phyloP scores from a whole-genome alignment of 2,113 vertebrate species.

The Glaucidium brasilianum region DNA sequence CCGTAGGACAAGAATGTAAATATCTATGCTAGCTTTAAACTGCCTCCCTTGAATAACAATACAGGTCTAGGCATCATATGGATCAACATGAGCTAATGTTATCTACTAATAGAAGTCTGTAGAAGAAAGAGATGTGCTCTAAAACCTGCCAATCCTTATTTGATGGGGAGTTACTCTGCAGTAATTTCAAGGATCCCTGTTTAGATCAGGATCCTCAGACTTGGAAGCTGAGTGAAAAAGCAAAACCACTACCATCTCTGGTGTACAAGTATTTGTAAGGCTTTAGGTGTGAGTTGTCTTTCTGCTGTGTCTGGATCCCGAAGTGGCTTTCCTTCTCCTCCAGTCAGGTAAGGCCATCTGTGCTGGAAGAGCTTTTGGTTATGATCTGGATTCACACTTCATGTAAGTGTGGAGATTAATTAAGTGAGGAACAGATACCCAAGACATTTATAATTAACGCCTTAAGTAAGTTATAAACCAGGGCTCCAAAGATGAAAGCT shows the following conservation, averaged over 20 bases:
- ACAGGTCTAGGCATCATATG: background rate
- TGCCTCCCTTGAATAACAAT: rapidly evolving
- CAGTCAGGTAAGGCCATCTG: background rate
- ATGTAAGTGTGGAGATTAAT: background rate
- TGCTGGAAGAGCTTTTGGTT: background rate
- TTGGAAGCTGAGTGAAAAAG: background rate
- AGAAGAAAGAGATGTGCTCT: rapidly evolving
- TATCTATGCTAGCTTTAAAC: background rate
- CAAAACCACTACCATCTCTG: background rate
- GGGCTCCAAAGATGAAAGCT: constrained; percentile 40
- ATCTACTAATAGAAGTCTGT: background rate
- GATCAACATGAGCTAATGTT: background rate
- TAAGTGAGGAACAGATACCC: constrained; percentile 1
- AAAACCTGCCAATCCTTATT: background rate
- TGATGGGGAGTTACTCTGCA: too few relatives aligned
- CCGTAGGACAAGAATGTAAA: background rate
- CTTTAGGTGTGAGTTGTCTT: background rate
- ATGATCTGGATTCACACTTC: background rate
- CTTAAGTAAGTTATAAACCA: constrained; percentile 33
- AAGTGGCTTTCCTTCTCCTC: background rate
- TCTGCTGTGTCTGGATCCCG: background rate
- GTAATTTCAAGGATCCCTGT: background rate
- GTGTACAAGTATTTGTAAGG: background rate
- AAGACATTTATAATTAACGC: constrained; percentile 34
- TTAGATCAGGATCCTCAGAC: background rate